phyloP scores from a whole-genome alignment of 1,140 invertebrate genomes.

The Harlomillsia oculata region DNA sequence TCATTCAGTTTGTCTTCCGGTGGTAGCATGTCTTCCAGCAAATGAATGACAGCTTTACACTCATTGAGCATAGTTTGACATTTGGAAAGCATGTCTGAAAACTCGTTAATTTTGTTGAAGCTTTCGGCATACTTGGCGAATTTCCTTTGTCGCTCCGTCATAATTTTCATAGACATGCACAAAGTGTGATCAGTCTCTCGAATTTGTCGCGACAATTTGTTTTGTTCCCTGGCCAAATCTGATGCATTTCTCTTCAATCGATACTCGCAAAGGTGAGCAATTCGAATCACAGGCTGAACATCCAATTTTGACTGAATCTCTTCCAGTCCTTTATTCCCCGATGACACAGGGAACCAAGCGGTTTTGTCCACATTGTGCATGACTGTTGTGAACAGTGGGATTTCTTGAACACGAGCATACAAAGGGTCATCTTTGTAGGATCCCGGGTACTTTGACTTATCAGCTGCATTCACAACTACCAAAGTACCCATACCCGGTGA shows the following conservation, averaged over 20 bases:
- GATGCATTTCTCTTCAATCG: conserved; percentile 5
- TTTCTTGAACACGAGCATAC: conserved; percentile 6
- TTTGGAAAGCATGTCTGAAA: conserved; percentile 62
- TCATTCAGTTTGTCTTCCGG: conserved; percentile 67
- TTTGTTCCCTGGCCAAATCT: conserved; percentile 13
- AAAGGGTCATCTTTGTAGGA: conserved; percentile 3
- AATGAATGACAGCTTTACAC: conserved; percentile 64
- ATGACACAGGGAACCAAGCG: conserved; percentile 4
- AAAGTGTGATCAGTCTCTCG: conserved; percentile 55
- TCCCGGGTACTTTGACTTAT: no score
- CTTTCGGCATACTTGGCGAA: conserved; percentile 75
- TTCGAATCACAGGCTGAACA: conserved; percentile 5
- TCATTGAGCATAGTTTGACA: conserved; percentile 67
- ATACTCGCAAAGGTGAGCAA: conserved; percentile 12
- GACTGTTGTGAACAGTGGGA: conserved; percentile 22
- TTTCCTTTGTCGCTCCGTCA: conserved; percentile 69
- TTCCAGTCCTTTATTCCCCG: conserved; percentile 3
- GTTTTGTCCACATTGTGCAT: conserved; percentile 20
- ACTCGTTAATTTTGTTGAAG: conserved; percentile 65
- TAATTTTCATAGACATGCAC: conserved; percentile 53
- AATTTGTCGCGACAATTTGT: not conserved
- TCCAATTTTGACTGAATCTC: conserved; percentile 17
- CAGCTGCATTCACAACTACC: conserved; percentile 13
- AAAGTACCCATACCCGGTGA: conserved; percentile 11
- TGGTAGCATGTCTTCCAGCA: conserved; percentile 71